phyloP scores from a whole-genome alignment of 2,888 invertebrate species.

The Drosophila lacicola region DNA sequence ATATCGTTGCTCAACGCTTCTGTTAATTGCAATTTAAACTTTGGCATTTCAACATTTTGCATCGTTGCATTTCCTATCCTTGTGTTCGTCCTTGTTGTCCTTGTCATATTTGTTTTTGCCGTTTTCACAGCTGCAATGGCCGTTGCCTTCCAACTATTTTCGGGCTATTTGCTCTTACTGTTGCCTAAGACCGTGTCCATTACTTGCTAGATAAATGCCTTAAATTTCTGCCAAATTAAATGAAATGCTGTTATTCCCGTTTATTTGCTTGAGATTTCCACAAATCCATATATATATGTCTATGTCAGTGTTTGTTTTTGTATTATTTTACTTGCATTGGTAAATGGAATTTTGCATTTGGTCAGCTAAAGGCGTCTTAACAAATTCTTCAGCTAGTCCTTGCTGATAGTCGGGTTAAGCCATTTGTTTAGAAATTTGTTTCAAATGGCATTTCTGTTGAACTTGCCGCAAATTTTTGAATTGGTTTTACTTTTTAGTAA shows the following conservation, averaged over 20 bases:
- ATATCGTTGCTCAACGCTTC: conserved; percentile 32
- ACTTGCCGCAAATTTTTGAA: neutral
- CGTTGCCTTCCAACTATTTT: conserved; percentile 22
- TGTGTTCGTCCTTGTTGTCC: conserved; percentile 9
- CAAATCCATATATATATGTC: conserved; percentile 3
- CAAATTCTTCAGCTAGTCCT: conserved; percentile 12
- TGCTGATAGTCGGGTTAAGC: conserved; percentile 17
- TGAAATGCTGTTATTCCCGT: conserved; percentile 39
- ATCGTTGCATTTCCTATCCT: conserved; percentile 6
- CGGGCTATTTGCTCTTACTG: conserved; percentile 31
- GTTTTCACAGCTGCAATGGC: conserved; percentile 41
- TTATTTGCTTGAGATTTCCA: conserved; percentile 44
- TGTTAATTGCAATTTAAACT: conserved; percentile 63
- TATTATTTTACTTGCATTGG: conserved; percentile 11
- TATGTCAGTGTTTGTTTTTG: neutral
- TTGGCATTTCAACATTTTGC: conserved; percentile 26
- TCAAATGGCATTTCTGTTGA: conserved; percentile 24
- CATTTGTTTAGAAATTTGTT: conserved; percentile 16
- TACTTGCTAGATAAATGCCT: conserved; percentile 50
- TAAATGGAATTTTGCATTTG: conserved; percentile 24
- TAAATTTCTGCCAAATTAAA: conserved; percentile 45
- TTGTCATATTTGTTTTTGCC: conserved; percentile 32
- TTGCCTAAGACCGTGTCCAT: conserved; percentile 45
- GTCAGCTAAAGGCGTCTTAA: conserved; percentile 14
- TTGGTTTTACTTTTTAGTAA: neutral